These are phyloP conservation scores for Misgurnus anguillicaudatus DNA, from an alignment of 2,113 vertebrate species.

Conservation along the genomic window DNA sequence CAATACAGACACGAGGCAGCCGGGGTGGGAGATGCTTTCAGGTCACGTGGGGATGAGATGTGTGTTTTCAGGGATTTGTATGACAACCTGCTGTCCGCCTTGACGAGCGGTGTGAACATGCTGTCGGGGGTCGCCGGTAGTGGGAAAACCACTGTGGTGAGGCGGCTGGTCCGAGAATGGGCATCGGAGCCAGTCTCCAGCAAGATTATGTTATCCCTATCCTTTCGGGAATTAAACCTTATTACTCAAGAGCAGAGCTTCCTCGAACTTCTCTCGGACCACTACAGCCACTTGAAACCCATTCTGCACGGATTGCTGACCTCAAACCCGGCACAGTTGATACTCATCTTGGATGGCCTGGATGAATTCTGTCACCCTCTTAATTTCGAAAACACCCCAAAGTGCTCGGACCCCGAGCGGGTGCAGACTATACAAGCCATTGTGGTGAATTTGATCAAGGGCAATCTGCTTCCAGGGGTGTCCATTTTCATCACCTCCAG, in stretches of 20 bases:
- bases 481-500: constrained; percentile 60
- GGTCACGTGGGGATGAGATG: constrained; percentile 14
- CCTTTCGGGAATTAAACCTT: constrained; percentile 62
- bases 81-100: constrained; percentile 39
- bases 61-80: constrained; percentile 54
- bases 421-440: constrained; percentile 43
- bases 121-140: constrained; percentile 62
- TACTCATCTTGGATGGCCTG: constrained; percentile 61
- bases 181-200: constrained; percentile 18
- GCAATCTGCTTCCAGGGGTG: constrained; percentile 57
- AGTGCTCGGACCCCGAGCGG: constrained; percentile 60
- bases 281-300: constrained; percentile 61
- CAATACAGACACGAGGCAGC: constrained; percentile 56
- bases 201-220: constrained; percentile 55
- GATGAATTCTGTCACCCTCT: constrained; percentile 61
- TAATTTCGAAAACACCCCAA: constrained; percentile 58
- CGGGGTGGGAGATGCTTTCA: constrained; percentile 54
- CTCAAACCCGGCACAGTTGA: constrained; percentile 44
- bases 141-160: constrained; percentile 63
- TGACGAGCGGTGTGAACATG: constrained; percentile 38
- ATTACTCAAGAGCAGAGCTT: constrained; percentile 54
- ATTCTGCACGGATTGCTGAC: constrained; percentile 46
- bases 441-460: constrained; percentile 62
- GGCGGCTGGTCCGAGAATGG: constrained; percentile 55
- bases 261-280: constrained; percentile 50